A percentile compares a stretch with the other conserved stretches of the same genome.
phyloP scores from a whole-genome alignment of 2,113 vertebrate genomes.

The Charina bottae region DNA sequence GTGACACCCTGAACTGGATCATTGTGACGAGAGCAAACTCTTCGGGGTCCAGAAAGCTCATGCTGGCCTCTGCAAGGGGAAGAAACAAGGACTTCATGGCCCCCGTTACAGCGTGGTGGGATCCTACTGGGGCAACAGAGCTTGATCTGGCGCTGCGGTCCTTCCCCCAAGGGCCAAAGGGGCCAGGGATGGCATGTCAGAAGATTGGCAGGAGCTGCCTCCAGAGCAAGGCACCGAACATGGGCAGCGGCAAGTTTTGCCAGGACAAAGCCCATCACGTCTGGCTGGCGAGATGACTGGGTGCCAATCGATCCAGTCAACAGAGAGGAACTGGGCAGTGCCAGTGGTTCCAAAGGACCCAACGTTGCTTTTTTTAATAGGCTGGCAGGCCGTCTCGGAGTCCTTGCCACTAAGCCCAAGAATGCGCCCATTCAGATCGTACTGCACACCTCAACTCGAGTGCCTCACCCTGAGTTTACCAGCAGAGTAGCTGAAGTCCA shows the following conservation, averaged over 20 bases:
- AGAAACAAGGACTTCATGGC: neutral
- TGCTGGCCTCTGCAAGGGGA: neutral
- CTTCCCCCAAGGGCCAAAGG: neutral
- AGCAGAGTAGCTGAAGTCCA: too few species aligned
- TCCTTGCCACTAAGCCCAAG: too few species aligned
- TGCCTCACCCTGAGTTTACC: too few species aligned
- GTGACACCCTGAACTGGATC: neutral
- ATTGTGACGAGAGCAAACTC: constrained; percentile 16
- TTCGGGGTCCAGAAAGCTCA: neutral
- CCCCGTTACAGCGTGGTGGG: neutral
- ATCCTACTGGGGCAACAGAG: neutral
- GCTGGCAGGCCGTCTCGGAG: too few species aligned
- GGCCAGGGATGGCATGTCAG: neutral
- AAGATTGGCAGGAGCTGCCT: neutral
- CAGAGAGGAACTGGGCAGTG: neutral
- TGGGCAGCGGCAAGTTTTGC: neutral
- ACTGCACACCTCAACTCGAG: too few species aligned
- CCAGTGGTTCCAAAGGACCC: too few species aligned
- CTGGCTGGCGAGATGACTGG: neutral
- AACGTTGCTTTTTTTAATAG: too few species aligned
- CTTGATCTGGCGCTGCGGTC: neutral
- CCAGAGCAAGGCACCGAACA: neutral
- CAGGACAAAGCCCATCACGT: neutral
- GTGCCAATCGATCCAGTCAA: neutral
- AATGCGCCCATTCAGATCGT: too few species aligned